phyloP scores from a whole-genome alignment of 2,113 vertebrate species.

The Megaleporinus macrocephalus region DNA sequence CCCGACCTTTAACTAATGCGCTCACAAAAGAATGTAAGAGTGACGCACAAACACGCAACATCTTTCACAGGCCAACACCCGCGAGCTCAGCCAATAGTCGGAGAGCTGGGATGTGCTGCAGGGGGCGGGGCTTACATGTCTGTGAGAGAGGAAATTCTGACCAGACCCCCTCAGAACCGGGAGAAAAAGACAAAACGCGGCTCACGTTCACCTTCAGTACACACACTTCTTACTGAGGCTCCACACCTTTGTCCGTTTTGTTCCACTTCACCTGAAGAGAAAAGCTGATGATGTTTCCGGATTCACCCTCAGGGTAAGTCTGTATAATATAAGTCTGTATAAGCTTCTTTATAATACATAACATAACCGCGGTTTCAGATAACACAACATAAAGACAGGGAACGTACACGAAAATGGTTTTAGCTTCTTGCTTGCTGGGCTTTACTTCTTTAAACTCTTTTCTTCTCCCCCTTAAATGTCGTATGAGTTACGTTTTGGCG shows the following conservation, averaged over 20 bases:
- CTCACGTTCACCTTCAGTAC: not conserved
- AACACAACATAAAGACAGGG: not conserved
- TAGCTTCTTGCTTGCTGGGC: too few relatives aligned
- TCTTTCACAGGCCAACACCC: constrained; percentile 17
- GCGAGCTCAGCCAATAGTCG: constrained; percentile 32
- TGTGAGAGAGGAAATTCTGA: not conserved
- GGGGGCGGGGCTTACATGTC: not conserved
- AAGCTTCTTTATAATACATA: not conserved
- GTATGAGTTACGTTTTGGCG: too few relatives aligned
- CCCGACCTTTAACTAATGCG: too few relatives aligned
- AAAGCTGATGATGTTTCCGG: constrained; percentile 11
- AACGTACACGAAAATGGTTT: too few relatives aligned
- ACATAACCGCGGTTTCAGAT: not conserved
- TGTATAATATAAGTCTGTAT: too few relatives aligned
- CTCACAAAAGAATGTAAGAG: too few relatives aligned
- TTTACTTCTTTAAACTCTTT: too few relatives aligned
- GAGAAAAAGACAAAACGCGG: not conserved
- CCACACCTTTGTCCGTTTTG: too few relatives aligned
- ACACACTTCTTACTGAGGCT: too few relatives aligned
- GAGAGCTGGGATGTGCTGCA: not conserved
- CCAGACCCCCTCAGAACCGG: not conserved
- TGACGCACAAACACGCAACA: not conserved
- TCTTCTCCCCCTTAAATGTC: too few relatives aligned
- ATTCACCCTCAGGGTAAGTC: constrained; percentile 32
- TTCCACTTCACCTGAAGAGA: not conserved